phyloP scores from a whole-genome alignment of 1,140 invertebrate species.

The Brachionus rubens region DNA sequence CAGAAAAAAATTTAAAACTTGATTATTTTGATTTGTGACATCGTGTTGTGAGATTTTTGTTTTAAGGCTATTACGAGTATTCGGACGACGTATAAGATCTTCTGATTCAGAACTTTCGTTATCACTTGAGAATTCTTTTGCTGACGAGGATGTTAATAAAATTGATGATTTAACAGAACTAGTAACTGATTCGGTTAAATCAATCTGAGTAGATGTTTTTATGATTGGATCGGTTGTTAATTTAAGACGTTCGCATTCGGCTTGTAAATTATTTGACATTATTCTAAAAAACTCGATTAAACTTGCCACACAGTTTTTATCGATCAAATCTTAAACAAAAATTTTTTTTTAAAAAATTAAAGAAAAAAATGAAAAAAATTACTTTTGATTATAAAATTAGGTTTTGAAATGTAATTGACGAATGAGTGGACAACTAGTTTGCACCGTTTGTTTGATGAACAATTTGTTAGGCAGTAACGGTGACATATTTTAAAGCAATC shows the following conservation, averaged over 20 bases:
- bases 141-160: background rate
- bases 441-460: background rate
- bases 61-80: no score
- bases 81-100: no score
- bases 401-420: constrained; percentile 1
- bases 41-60: no score
- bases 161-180: background rate
- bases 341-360: no score
- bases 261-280: background rate
- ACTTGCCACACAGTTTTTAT: constrained; percentile 33
- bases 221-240: background rate
- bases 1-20: no score
- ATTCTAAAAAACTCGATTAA: background rate
- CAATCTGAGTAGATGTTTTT: constrained; percentile 7
- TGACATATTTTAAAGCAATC: constrained; percentile 41
- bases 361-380: background rate
- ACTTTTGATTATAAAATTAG: constrained; percentile 40
- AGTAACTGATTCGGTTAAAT: background rate
- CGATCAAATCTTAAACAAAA: constrained; percentile 11
- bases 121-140: background rate
- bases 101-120: background rate
- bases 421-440: constrained; percentile 3
- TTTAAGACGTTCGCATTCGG: constrained; percentile 1
- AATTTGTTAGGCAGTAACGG: constrained; percentile 23
- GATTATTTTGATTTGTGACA: no score